Conservation (phyloP, 2,888 invertebrate genomes). For the Macaria notata region DNA sequence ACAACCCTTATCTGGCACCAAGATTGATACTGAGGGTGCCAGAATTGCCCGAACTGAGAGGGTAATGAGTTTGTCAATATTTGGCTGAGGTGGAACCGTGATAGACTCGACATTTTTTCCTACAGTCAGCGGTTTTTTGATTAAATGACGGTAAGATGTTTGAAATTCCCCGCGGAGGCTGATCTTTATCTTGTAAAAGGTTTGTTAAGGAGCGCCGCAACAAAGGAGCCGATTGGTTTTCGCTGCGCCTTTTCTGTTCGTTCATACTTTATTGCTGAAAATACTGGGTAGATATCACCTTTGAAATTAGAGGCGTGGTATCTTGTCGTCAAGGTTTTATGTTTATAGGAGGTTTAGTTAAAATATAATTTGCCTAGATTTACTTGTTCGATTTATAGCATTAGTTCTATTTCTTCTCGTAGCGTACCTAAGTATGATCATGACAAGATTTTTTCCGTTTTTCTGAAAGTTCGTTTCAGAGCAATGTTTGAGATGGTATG, state of each 20-base stretch:
- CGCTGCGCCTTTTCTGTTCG: background rate
- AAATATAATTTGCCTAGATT: no score
- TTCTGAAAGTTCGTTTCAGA: no score
- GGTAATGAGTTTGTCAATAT: slow-evolving; percentile 27
- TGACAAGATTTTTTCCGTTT: no score
- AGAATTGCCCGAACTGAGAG: slow-evolving; percentile 20
- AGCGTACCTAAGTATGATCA: no score
- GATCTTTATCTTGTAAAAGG: slow-evolving; percentile 15
- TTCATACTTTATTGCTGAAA: background rate
- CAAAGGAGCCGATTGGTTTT: background rate
- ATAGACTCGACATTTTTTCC: slow-evolving; percentile 21
- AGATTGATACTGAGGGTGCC: slow-evolving; percentile 27
- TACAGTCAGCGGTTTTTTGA: slow-evolving; percentile 23
- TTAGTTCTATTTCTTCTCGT: no score
- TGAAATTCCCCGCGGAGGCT: slow-evolving; percentile 2
- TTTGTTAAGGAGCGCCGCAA: slow-evolving; percentile 1
- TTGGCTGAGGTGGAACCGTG: slow-evolving; percentile 24
- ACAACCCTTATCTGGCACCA: slow-evolving; percentile 22
- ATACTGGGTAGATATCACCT: no score
- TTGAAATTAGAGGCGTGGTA: no score
- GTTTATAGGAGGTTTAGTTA: no score
- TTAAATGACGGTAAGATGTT: slow-evolving; percentile 17
- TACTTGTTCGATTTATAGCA: no score
- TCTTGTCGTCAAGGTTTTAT: no score
- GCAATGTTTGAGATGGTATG: no score